phyloP scores from a whole-genome alignment of 1,140 invertebrate genomes.

The Potamilus streckersoni region DNA sequence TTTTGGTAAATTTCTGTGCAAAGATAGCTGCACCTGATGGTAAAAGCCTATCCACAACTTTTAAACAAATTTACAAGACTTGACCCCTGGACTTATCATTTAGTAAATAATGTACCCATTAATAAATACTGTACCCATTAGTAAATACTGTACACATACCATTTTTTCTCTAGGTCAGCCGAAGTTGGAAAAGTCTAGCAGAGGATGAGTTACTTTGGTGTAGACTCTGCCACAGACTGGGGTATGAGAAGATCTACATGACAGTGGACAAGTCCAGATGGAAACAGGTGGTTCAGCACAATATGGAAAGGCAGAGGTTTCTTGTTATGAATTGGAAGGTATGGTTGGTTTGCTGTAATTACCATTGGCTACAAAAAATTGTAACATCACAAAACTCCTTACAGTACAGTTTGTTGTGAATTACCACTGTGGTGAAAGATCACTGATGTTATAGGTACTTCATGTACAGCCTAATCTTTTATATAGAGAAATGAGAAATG shows the following conservation, averaged over 20 bases:
- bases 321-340: conserved; percentile 64
- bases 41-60: too few relatives aligned
- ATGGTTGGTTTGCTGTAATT: background rate
- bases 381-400: background rate
- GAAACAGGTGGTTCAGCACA: conserved; percentile 53
- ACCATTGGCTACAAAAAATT: too few relatives aligned
- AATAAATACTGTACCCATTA: too few relatives aligned
- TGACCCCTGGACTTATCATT: too few relatives aligned
- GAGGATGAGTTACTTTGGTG: conserved; percentile 65
- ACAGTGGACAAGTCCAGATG: conserved; percentile 47
- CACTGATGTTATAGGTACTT: background rate
- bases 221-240: conserved; percentile 51
- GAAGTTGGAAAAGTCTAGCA: conserved; percentile 60
- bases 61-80: too few relatives aligned
- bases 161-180: conserved; percentile 54
- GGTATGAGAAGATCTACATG: conserved; percentile 43
- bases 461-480: too few relatives aligned
- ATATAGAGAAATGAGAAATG: background rate
- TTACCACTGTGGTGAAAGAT: too few relatives aligned
- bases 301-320: conserved; percentile 36
- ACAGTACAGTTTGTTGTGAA: background rate
- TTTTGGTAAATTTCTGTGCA: too few relatives aligned
- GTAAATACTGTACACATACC: too few relatives aligned
- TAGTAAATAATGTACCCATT: too few relatives aligned
- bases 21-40: too few relatives aligned